Conservation (phyloP, 2,888 invertebrate species). For the Apodemia mormo region DNA sequence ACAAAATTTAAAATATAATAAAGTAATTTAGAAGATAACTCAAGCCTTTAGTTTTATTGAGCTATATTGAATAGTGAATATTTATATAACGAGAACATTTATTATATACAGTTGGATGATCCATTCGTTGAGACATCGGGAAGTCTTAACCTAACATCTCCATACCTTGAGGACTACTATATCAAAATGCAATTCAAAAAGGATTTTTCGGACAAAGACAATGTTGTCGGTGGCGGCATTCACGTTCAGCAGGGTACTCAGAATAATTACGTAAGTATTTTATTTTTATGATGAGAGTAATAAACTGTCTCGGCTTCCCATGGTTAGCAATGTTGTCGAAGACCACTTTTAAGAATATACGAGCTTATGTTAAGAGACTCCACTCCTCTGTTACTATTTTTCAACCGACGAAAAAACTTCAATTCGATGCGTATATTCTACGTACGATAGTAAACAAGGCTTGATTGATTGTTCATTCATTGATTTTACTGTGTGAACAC, state of each 20-base stretch:
- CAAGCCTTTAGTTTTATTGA: neutral
- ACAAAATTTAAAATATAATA: no score
- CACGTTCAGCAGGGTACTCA: slow-evolving; percentile 80
- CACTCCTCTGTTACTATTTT: no score
- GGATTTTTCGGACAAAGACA: slow-evolving; percentile 85
- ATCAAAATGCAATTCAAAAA: slow-evolving; percentile 85
- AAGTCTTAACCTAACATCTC: slow-evolving; percentile 83
- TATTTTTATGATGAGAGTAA: neutral
- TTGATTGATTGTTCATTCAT: no score
- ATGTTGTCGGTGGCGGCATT: slow-evolving; percentile 83
- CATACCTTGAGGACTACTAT: slow-evolving; percentile 84
- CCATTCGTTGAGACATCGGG: slow-evolving; percentile 84
- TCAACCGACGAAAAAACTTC: no score
- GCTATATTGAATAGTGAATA: neutral
- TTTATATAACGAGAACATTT: neutral
- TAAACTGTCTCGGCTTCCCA: no score
- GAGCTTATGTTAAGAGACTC: no score
- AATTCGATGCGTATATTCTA: no score
- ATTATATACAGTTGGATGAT: slow-evolving; percentile 79
- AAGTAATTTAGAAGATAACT: no score
- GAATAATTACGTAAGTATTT: slow-evolving; percentile 73
- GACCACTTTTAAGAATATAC: no score
- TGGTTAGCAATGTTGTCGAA: no score
- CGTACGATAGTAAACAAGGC: no score
- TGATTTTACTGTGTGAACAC: no score